These are phyloP conservation scores for Mionectes olivaceus DNA, from an alignment of 2,797 vertebrate species.

Conservation along the genomic window DNA sequence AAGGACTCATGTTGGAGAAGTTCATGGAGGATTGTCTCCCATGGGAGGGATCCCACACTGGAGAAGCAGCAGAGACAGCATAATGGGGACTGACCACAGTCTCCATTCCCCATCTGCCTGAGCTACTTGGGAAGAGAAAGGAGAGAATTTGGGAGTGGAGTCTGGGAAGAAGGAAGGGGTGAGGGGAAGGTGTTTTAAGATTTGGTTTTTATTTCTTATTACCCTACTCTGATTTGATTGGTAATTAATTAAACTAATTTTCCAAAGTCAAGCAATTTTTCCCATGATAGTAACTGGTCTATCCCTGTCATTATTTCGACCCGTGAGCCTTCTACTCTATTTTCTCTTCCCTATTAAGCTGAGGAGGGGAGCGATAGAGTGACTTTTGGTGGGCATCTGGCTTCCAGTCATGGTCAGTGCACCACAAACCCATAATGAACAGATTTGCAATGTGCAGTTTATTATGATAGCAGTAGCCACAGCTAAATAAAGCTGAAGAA, in stretches of 20 bases:
- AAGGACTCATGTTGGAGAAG: not conserved
- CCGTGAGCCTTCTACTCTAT: not conserved
- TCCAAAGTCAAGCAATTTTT: not conserved
- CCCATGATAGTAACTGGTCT: not conserved
- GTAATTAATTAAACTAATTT: not conserved
- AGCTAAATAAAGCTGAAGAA: constrained; percentile 14
- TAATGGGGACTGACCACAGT: not conserved
- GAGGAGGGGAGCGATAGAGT: not conserved
- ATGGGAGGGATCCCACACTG: not conserved
- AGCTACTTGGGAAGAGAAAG: not conserved
- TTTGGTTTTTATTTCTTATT: not conserved
- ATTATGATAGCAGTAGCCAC: not conserved
- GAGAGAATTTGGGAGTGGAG: not conserved
- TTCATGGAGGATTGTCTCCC: not conserved
- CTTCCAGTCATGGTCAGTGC: not conserved
- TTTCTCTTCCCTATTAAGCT: not conserved
- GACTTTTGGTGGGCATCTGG: not conserved
- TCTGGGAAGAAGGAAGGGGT: not conserved
- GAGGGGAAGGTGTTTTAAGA: not conserved
- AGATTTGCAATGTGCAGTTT: constrained; percentile 15
- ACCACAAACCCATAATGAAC: not conserved
- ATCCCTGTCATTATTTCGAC: not conserved
- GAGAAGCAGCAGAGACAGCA: not conserved
- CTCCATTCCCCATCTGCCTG: too few species aligned
- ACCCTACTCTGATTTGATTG: not conserved